Conservation (phyloP, 2,113 vertebrate species). For the Ageneiosus marmoratus region DNA sequence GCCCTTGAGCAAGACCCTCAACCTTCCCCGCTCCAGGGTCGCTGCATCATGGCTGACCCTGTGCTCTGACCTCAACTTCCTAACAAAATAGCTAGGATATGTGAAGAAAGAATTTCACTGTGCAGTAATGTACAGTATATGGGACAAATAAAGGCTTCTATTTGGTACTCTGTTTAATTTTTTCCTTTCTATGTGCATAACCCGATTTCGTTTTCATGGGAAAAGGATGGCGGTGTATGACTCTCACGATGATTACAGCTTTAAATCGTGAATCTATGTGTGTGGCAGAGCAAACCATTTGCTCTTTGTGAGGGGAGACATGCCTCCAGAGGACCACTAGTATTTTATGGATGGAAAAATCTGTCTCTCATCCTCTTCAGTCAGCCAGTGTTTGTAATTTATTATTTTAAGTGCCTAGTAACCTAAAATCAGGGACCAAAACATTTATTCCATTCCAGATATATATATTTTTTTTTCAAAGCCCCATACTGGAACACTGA, state of each 20-base stretch:
- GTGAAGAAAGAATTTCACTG: too few species aligned
- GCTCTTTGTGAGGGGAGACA: background rate
- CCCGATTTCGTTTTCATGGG: background rate
- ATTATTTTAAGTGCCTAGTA: slow-evolving; percentile 24
- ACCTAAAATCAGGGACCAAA: slow-evolving; percentile 14
- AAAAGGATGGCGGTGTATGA: background rate
- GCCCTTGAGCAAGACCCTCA: too few species aligned
- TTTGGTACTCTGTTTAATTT: too few species aligned
- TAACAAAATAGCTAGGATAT: too few species aligned
- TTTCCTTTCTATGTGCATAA: background rate
- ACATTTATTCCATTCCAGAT: background rate
- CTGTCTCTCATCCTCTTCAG: background rate
- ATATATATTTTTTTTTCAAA: background rate
- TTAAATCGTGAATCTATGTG: background rate
- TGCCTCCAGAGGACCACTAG: background rate
- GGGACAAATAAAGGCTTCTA: too few species aligned
- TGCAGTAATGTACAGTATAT: too few species aligned
- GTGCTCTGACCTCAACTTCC: too few species aligned
- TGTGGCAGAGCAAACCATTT: slow-evolving; percentile 11
- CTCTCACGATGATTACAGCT: background rate
- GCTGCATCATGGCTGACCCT: too few species aligned
- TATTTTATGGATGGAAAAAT: slow-evolving; percentile 28
- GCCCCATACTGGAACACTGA: background rate
- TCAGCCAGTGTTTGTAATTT: slow-evolving; percentile 6
- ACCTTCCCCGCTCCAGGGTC: too few species aligned